Base-by-base conservation (phyloP, 23 tunicate species). In the Corella eumyota region DNA sequence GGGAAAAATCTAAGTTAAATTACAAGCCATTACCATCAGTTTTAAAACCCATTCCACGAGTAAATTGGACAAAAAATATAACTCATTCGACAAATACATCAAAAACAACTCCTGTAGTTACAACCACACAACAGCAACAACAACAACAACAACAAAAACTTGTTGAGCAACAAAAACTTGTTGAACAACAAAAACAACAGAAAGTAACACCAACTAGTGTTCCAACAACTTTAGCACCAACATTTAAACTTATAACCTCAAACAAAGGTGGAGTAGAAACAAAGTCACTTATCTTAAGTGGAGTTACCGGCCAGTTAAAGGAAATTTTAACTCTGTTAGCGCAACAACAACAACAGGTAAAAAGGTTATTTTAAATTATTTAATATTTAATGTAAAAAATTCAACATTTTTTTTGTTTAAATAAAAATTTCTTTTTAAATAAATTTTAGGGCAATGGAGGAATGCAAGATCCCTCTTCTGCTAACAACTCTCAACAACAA, bases 271-370 rank as follows among this genome's bases (percentile, higher is more conserved):
- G 92, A 1, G 66, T 32, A 13, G 65, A 65, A 48, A 44, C 72
- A 1, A 74, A 84, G 63, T 84, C 94, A 1, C 50, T 84, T 0
- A 69, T 84, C 34, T 36, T 84, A 4, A 84, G 94, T 35, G 75
- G 75, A 51, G 82, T 84, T 25, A 68, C 81, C 40, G 82, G 94
- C 4, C 76, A 68, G 45, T 38, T 84, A 63, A 84, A 84, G 63
- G 94, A 84, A 56, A 70, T 84, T 19, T 55, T 84, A 33, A 63
- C 73, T 23, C 50, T 51, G 30, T 46, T 84, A 31, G 80, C 94
- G 4, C 63, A 70, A 46, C 94, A 75, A 54, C 94, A 84, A 69
- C 77, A 71, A 34, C 65, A 60, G 65, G 45, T 32, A 33, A 7
- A 30, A 52, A 6, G 15, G 13, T 40, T 40, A 15, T 40, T 40